Conservation (phyloP, 2,888 invertebrate species). For the Macaria liturata region DNA sequence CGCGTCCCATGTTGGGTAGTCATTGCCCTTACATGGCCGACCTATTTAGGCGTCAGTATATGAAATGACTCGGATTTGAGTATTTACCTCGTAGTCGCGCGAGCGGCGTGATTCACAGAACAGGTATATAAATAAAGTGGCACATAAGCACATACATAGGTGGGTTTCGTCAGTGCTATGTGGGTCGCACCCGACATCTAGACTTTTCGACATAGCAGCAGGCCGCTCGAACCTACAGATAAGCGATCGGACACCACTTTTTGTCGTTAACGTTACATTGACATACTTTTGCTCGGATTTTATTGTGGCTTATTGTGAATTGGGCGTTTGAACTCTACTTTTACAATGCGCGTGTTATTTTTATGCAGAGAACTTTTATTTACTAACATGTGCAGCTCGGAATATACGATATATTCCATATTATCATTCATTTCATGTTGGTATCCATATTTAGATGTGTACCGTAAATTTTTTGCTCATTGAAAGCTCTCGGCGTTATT, state of each 20-base stretch:
- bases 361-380: no score
- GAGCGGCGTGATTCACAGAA: constrained; percentile 42
- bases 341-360: constrained; percentile 13
- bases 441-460: no score
- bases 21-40: constrained; percentile 1
- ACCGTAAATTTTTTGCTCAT: no score
- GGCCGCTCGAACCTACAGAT: constrained; percentile 42
- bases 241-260: constrained; percentile 53
- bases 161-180: constrained; percentile 63
- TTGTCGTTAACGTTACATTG: constrained; percentile 62
- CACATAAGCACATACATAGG: constrained; percentile 48
- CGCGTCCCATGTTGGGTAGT: neutral
- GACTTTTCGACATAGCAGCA: constrained; percentile 61
- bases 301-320: constrained; percentile 38
- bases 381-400: no score
- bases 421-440: no score
- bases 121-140: constrained; percentile 43
- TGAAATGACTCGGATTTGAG: constrained; percentile 6
- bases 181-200: constrained; percentile 62
- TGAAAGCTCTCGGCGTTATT: constrained; percentile 1
- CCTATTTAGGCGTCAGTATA: constrained; percentile 6
- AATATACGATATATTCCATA: no score
- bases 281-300: constrained; percentile 47
- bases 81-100: constrained; percentile 20
- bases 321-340: constrained; percentile 28